Percentiles rank a stretch among this genome's conserved stretches.
phyloP scores from a whole-genome alignment of 2,797 vertebrate species.

The Gambusia yucatana region DNA sequence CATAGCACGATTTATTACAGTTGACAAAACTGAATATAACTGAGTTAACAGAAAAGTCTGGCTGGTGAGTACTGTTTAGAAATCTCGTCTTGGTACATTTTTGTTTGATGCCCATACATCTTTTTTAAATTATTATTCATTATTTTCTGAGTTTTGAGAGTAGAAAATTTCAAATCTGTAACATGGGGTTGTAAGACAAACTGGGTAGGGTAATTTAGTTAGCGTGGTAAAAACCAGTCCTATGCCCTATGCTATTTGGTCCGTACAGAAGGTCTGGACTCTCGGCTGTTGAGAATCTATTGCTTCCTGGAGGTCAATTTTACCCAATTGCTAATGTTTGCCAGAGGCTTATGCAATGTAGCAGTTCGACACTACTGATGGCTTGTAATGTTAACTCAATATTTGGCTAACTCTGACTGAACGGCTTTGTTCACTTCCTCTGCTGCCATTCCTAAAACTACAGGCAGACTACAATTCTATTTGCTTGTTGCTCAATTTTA shows the following conservation, averaged over 20 bases:
- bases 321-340: no score
- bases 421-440: no score
- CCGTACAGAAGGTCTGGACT: no score
- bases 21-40: background rate
- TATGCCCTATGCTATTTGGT: no score
- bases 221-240: background rate
- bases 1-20: background rate
- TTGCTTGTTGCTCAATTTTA: background rate
- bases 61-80: background rate
- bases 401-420: no score
- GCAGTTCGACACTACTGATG: no score
- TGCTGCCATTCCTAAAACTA: no score
- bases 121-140: background rate
- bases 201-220: background rate
- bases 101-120: background rate
- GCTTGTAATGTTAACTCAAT: no score
- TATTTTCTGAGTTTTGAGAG: background rate
- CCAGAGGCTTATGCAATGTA: no score
- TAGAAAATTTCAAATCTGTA: background rate
- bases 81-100: background rate
- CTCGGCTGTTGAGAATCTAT: no score
- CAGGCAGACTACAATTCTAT: background rate
- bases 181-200: background rate
- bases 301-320: no score
- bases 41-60: background rate